Evolutionary conservation across 2,888 invertebrate species (phyloP), one percentile per base, ranked within the genome.

Genomic region (Creontiades dilutus): DNA sequence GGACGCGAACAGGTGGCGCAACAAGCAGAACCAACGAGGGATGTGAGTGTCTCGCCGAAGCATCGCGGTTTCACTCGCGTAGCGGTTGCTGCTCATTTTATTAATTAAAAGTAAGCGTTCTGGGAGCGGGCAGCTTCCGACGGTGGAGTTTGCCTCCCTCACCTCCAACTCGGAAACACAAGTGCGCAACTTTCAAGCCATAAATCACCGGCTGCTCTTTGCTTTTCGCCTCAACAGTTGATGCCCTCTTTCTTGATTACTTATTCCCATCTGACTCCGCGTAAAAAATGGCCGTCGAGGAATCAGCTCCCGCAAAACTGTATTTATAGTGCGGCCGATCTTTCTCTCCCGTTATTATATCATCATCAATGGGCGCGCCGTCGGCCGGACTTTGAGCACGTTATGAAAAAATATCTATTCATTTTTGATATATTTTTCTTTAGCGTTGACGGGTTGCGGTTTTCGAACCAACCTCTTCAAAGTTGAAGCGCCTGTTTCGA

Each of bases 171-270:
- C 76, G 13, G 23, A 37, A 46, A 75, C 86, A 75, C 86, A 86
- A 86, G 75, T 75, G 86, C 86, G 76, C 48, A 86, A 86, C 86
- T 86, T 86, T 75, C 75, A 76, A 86, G 86, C 75, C 61, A 86
- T 86, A 86, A 86, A 86, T 86, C 86, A 47, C 19, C 27, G 76
- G 55, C 28, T n/a, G 68, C 46, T 55, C 47, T 85, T 85, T 37
- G 86, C 37, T 28, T 75, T 86, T 86, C 57, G 86, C 86, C 86
- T 86, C 68, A 86, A 28, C 86, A 86, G 55, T 86, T 68, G 86
- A 86, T 86, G 86, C 86, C 86, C 76, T 76, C 86, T 86, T 86
- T 86, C 68, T 86, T 86, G 86, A 86, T 86, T 86, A 86, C 75
- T 86, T 86, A 86, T 75, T 86, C 86, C 76, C 86, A 75, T 86